Evolutionary conservation across 2,113 vertebrate genomes (phyloP).

Genomic region (Arvicanthis niloticus): DNA sequence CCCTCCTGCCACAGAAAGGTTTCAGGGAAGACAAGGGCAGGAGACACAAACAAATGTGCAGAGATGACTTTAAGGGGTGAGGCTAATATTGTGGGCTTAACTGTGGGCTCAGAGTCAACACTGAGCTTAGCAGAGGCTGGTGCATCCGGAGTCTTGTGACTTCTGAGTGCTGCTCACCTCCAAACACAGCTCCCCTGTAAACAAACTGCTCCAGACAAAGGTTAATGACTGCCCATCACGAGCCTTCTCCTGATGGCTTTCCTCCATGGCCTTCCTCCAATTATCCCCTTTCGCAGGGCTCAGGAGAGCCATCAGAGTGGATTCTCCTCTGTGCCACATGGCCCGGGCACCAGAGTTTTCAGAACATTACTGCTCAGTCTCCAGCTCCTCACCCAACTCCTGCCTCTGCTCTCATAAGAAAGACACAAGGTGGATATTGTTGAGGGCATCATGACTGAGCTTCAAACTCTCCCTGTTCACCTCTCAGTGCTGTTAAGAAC

Average conservation of each 20-base stretch:
- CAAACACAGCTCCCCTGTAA: background rate
- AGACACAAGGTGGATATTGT: background rate
- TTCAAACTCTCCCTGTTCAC: background rate
- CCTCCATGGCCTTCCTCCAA: background rate
- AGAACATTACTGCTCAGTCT: background rate
- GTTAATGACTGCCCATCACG: background rate
- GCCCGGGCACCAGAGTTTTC: too few species aligned
- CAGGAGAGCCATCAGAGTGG: background rate
- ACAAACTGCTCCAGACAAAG: slow-evolving; percentile 33
- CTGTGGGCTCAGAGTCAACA: background rate
- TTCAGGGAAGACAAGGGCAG: background rate
- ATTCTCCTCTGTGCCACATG: background rate
- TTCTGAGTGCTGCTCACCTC: background rate
- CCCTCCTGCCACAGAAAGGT: background rate
- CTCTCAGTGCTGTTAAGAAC: background rate
- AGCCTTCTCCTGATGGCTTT: background rate
- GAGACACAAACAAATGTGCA: too few species aligned
- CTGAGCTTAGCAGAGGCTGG: background rate
- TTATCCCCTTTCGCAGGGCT: too few species aligned
- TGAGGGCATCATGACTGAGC: background rate
- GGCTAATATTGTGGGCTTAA: background rate
- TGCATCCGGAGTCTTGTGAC: background rate
- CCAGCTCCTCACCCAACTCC: accelerated
- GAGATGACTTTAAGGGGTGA: background rate
- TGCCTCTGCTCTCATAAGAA: background rate